These are phyloP conservation scores for Muscicapa comitata DNA, from an alignment of 2,797 vertebrate genomes.

Conservation along the genomic window DNA sequence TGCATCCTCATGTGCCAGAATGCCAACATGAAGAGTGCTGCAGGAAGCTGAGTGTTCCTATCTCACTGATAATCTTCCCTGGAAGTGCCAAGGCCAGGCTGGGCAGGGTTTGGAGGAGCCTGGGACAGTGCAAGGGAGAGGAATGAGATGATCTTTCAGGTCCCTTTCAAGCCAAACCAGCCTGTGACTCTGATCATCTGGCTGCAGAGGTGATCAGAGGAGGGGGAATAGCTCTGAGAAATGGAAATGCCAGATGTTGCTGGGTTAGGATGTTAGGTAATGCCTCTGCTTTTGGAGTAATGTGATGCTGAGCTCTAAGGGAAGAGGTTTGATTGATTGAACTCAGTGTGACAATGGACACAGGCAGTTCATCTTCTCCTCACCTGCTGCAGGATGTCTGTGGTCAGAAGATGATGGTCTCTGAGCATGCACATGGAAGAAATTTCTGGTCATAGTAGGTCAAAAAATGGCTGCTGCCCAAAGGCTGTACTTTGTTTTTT, in stretches of 20 bases:
- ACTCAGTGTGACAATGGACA: neutral
- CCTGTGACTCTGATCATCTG: neutral
- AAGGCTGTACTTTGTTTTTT: neutral
- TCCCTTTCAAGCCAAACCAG: neutral
- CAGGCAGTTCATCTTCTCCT: neutral
- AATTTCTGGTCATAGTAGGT: neutral
- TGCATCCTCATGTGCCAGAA: neutral
- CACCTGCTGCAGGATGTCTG: neutral
- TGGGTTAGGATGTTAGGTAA: neutral
- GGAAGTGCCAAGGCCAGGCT: neutral
- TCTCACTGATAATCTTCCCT: neutral
- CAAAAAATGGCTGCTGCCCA: neutral
- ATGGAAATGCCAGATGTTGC: neutral
- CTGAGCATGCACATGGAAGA: neutral
- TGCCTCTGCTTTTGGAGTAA: neutral
- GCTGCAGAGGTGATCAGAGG: neutral
- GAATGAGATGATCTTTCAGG: fast-evolving
- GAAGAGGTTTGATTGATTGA: neutral
- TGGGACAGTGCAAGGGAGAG: neutral
- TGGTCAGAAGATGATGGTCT: neutral
- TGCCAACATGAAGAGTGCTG: fast-evolving
- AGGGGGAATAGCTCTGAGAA: neutral
- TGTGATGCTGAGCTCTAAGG: neutral
- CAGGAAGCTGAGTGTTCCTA: neutral
- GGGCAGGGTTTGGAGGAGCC: neutral